Evolutionary conservation across 2,797 vertebrate species (phyloP), one percentile per base, ranked within the genome.

Genomic region (Cyclura pinguis): DNA sequence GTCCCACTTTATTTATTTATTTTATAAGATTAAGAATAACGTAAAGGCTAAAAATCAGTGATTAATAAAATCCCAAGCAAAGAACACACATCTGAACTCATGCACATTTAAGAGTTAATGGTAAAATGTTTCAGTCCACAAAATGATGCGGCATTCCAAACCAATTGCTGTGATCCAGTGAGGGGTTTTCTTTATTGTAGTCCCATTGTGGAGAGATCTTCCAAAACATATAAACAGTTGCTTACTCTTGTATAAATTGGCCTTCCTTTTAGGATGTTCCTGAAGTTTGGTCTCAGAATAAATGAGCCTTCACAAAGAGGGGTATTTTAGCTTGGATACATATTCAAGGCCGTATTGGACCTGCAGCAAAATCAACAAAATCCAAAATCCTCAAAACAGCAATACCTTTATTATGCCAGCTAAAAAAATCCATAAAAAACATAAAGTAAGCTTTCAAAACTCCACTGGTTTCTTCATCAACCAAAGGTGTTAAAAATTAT

Each of bases 1-100:
- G 62, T 87, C 88, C 80, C 64, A 62, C n/a, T 89, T 29, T 57
- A 80, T 47, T 80, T 14, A 22, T 80, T 50, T 64, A 64, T 32
- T 59, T 62, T 35, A 38, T 83, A 9, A 38, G 10, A 67, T 42
- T 6, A 27, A 84, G 24, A 67, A 67, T 67, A 67, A 67, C 29
- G 24, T 27, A 29, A 67, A 67, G 7, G 27, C 27, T 67, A 67
- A 27, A 67, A 67, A 67, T 67, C 52, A 85, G 64, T 20, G 32
- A 32, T 85, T 32, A 18, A 85, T 8, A 85, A 50, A 29, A 35
- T 69, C 64, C 83, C 9, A 69, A 47, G 24, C 83, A 84, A 67
- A 27, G 2, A 50, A 50, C 72, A 50, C 14, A 4, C 18, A 84
- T 69, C 27, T 69, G 42, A 69, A 50, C 24, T n/a, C 12, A 5